Percentiles rank a stretch among this genome's conserved stretches.
These are phyloP conservation scores for Drosophila mimetica DNA, from an alignment of 2,888 invertebrate genomes.

Conservation along the genomic window DNA sequence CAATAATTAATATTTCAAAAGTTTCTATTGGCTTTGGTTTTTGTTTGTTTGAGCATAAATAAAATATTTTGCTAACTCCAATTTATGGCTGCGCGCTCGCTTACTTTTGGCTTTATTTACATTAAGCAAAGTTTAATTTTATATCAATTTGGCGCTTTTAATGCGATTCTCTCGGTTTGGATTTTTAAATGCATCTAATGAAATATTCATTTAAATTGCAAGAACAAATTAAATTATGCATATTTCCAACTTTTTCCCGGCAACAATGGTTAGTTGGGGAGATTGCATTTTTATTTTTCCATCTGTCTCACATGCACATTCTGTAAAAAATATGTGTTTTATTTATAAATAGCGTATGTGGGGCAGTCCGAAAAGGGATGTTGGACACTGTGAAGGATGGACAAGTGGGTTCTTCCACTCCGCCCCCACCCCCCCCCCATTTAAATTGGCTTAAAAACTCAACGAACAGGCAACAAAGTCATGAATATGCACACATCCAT, in stretches of 20 bases:
- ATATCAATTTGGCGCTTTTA: constrained; percentile 47
- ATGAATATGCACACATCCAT: constrained; percentile 69
- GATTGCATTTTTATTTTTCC: background rate
- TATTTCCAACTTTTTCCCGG: constrained; percentile 35
- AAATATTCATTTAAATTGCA: constrained; percentile 69
- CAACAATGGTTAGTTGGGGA: constrained; percentile 28
- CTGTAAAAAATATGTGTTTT: constrained; percentile 51
- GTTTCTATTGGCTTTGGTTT: constrained; percentile 5
- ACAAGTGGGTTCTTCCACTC: constrained; percentile 26
- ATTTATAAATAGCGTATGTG: constrained; percentile 61
- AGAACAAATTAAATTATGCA: constrained; percentile 71
- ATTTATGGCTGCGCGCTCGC: constrained; percentile 1
- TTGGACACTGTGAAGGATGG: constrained; percentile 18
- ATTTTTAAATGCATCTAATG: constrained; percentile 67
- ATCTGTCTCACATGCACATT: constrained; percentile 3
- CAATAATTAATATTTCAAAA: constrained; percentile 8
- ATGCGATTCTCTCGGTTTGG: constrained; percentile 42
- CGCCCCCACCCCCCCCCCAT: constrained; percentile 43
- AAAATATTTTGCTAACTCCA: constrained; percentile 1
- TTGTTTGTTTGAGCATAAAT: constrained; percentile 11
- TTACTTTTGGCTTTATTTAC: constrained; percentile 11
- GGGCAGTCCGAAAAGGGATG: constrained; percentile 37
- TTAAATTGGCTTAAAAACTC: constrained; percentile 78
- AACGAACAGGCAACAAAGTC: constrained; percentile 68
- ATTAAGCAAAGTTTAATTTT: constrained; percentile 18